Conservation (phyloP, 2,888 invertebrate genomes). For the Cosmia pyralina region DNA sequence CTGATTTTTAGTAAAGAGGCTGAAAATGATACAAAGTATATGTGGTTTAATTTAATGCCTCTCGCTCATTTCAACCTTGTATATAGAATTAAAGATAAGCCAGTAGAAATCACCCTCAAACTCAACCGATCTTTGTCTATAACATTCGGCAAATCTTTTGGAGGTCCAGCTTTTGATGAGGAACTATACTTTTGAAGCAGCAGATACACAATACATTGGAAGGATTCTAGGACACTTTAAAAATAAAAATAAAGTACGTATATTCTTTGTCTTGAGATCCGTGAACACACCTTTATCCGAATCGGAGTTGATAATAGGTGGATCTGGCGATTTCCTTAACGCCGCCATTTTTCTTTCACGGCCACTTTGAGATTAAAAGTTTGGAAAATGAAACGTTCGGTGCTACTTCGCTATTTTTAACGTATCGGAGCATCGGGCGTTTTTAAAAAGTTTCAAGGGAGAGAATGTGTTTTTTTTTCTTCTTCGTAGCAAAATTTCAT, state of each 20-base stretch:
- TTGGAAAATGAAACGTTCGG: conserved; percentile 88
- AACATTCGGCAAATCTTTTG: background rate
- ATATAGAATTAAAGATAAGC: too few species aligned
- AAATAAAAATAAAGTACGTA: background rate
- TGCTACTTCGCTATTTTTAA: conserved; percentile 68
- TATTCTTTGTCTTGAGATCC: background rate
- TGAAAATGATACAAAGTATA: too few species aligned
- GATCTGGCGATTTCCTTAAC: conserved; percentile 88
- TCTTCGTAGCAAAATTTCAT: background rate
- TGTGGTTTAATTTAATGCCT: too few species aligned
- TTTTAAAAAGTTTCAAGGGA: conserved; percentile 51
- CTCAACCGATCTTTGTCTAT: background rate
- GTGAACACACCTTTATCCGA: conserved; percentile 63
- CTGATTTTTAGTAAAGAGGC: too few species aligned
- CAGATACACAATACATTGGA: background rate
- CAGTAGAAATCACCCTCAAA: background rate
- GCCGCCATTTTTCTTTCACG: conserved; percentile 89
- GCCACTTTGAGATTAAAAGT: conserved; percentile 90
- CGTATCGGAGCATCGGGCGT: conserved; percentile 79
- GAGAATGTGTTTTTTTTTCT: conserved; percentile 32
- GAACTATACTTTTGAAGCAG: background rate
- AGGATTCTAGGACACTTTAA: background rate
- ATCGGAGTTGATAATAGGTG: conserved; percentile 88
- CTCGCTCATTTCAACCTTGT: too few species aligned
- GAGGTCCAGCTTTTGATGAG: background rate